Conservation (phyloP, 2,888 invertebrate genomes). For the Helleia helle region DNA sequence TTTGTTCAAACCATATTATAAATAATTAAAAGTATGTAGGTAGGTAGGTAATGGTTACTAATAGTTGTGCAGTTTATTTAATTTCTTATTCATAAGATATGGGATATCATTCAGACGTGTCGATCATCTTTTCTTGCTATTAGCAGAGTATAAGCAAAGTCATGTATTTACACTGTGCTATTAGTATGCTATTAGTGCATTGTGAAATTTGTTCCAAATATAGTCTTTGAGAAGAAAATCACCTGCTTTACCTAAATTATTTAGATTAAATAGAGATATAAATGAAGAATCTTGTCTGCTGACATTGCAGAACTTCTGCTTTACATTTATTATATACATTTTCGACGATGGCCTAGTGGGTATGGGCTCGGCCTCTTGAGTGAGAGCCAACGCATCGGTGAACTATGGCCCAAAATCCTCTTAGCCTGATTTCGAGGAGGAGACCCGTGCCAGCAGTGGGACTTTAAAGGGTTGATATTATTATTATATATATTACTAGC, state of each 20-base stretch:
- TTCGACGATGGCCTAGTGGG: too few relatives aligned
- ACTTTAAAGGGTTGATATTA: too few relatives aligned
- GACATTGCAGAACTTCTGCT: constrained; percentile 7
- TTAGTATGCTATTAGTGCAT: constrained; percentile 11
- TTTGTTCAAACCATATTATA: constrained; percentile 11
- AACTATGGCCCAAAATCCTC: too few relatives aligned
- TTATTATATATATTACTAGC: too few relatives aligned
- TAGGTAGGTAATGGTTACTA: too few relatives aligned
- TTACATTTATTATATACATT: constrained; percentile 9
- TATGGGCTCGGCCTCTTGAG: too few relatives aligned
- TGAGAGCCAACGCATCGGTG: too few relatives aligned
- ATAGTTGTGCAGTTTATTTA: constrained; percentile 11
- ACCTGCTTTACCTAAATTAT: background rate
- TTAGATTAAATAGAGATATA: background rate
- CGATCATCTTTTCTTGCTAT: constrained; percentile 18
- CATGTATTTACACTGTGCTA: too few relatives aligned
- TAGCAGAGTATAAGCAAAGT: too few relatives aligned
- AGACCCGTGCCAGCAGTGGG: too few relatives aligned
- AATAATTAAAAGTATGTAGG: constrained; percentile 14
- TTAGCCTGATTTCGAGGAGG: too few relatives aligned
- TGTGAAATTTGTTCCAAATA: constrained; percentile 12
- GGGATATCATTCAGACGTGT: constrained; percentile 17
- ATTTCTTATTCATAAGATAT: constrained; percentile 15
- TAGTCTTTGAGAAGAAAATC: constrained; percentile 12
- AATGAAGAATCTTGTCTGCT: background rate